Conservation (phyloP, 2,113 vertebrate genomes). For the Sus scrofa region T2T-Sscrofa CM000827.6:110587001-110587500, state of each 20-base stretch:
- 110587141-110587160: constrained; percentile 47
- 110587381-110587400: neutral
- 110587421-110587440: neutral
- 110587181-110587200: no score
- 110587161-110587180: neutral
- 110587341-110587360: neutral
- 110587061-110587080: constrained; percentile 44
- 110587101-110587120: constrained; percentile 79
- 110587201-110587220: no score
- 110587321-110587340: no score
- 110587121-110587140: constrained; percentile 67
- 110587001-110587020: constrained; percentile 79
- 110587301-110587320: no score
- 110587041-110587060: neutral
- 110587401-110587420: neutral
- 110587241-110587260: no score
- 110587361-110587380: neutral
- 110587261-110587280: no score
- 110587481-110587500: accelerated
- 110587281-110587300: no score
- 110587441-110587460: neutral
- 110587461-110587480: neutral
- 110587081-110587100: constrained; percentile 66
- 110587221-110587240: no score
- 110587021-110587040: constrained; percentile 64